These are phyloP conservation scores for Zophobas atratus DNA, from an alignment of 1,140 invertebrate species.

Conservation along the genomic window DNA sequence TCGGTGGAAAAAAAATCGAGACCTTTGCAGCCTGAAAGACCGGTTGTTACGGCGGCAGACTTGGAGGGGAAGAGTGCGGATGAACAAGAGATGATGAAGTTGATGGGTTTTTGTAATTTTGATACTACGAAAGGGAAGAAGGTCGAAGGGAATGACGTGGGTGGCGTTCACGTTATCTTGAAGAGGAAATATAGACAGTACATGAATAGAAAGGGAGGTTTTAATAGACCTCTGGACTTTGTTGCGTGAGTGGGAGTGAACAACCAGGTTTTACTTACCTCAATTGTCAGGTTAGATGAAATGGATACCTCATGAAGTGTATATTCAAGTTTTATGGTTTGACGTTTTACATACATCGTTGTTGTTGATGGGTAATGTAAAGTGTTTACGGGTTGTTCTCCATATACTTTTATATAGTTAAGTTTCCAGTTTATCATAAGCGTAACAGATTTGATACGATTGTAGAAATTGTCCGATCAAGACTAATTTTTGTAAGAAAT, in stretches of 20 bases:
- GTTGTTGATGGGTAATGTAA: conserved; percentile 45
- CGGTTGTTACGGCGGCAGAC: conserved; percentile 79
- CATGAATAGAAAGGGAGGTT: conserved; percentile 99
- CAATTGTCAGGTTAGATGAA: conserved; percentile 35
- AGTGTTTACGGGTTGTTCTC: conserved; percentile 49
- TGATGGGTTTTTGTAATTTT: conserved; percentile 97
- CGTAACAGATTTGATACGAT: conserved; percentile 15
- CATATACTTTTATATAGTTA: background rate
- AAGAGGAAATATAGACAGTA: conserved; percentile 99
- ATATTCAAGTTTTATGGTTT: conserved; percentile 37
- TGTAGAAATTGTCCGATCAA: background rate
- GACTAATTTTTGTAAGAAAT: background rate
- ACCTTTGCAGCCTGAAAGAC: conserved; percentile 70
- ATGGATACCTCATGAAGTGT: conserved; percentile 21
- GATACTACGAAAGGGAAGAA: conserved; percentile 96
- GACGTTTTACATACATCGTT: conserved; percentile 35
- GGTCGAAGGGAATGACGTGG: conserved; percentile 93
- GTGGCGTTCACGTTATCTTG: conserved; percentile 94
- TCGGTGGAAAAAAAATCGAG: conserved; percentile 68
- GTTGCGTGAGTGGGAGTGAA: conserved; percentile 76
- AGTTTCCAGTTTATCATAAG: conserved; percentile 29
- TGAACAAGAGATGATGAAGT: conserved; percentile 96
- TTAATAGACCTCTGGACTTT: conserved; percentile 98
- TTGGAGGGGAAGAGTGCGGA: conserved; percentile 89
- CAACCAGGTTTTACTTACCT: conserved; percentile 48